phyloP scores from a whole-genome alignment of 1,140 invertebrate species.

The Brachionus manjavacas region DNA sequence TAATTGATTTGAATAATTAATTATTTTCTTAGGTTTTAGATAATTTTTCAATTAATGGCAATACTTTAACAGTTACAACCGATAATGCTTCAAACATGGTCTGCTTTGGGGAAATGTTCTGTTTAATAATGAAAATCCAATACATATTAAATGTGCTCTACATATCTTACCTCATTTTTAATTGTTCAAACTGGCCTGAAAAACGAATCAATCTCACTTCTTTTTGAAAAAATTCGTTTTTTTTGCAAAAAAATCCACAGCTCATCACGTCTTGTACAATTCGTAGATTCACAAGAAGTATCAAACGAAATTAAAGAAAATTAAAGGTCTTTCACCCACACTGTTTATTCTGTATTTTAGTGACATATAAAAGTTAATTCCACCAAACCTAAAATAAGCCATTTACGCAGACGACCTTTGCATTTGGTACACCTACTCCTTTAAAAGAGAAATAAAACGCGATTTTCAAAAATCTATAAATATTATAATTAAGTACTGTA shows the following conservation, averaged over 20 bases:
- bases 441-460: not conserved
- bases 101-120: not conserved
- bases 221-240: not conserved
- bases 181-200: not conserved
- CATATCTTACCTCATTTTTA: not conserved
- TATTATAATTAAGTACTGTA: not conserved
- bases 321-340: not conserved
- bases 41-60: not conserved
- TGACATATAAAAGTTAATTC: not conserved
- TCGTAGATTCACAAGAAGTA: too few relatives aligned
- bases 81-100: not conserved
- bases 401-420: not conserved
- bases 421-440: not conserved
- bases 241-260: not conserved
- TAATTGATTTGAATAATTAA: not conserved
- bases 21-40: not conserved
- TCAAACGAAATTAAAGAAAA: too few relatives aligned
- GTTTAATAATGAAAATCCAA: not conserved
- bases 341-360: not conserved
- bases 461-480: not conserved
- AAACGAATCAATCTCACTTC: not conserved
- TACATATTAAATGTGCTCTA: not conserved
- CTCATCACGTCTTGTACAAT: not conserved
- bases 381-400: too few relatives aligned
- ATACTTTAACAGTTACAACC: not conserved